Evolutionary conservation across 2,888 invertebrate species (phyloP), one percentile per base, ranked within the genome.

Genomic region (Noctuana brunneofusca): DNA sequence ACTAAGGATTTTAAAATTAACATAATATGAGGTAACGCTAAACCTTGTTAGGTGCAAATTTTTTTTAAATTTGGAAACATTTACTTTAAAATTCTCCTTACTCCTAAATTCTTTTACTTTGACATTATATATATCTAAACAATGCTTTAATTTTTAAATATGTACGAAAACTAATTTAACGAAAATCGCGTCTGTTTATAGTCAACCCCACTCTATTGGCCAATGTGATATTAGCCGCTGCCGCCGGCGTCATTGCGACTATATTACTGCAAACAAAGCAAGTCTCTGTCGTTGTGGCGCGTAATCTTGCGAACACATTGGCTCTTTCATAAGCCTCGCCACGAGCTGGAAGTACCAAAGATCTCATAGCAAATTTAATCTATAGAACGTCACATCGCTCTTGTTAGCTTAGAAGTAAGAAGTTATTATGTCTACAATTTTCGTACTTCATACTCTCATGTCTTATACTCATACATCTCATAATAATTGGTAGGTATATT

Each of bases 281-380:
- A 14, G 30, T 54, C 20, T 43, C 30, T 60, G 30, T 43, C 30
- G 43, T 53, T 18, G 58, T 18, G 41, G 20, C 43, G 52, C 43
- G 54, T 60, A 60, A 60, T 60, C 54, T 60, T 54, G 48, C 46
- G 35, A 60, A 60, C 60, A 60, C 60, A 54, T 48, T 60, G 60
- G 48, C 48, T 60, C 54, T 60, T 38, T 54, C 54, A 54, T 60
- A 54, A 53, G 35, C 54, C 24, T 60, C 53, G 46, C 16, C 48
- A 38, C 14, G 54, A 56, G 30, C 12, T 8, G 18, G 22, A 43
- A 48, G 53, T 54, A 60, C 43, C 52, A 41, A 30, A 22, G 30
- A 53, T 53, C 59, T 53, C 46, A 24, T 60, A 48, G 54, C 32
- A 53, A 60, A 53, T 35, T 53, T 60, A 60, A 46, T 46, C 20